phyloP scores from a whole-genome alignment of 2,113 vertebrate genomes.

The Anhinga anhinga region DNA sequence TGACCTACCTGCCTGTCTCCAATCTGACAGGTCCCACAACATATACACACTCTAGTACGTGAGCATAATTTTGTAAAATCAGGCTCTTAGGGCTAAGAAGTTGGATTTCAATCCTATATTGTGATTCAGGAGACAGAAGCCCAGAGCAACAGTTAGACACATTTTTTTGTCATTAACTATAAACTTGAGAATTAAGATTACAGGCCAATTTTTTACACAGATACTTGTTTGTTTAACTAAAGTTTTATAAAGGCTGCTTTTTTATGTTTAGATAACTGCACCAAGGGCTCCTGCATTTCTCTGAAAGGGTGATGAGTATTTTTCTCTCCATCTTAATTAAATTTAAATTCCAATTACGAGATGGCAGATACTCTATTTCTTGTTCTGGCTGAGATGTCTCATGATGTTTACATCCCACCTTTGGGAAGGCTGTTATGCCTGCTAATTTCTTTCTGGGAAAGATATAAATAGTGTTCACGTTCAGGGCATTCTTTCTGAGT shows the following conservation, averaged over 20 bases:
- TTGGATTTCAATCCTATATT: neutral
- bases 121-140: neutral
- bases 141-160: neutral
- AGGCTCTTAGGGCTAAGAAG: neutral
- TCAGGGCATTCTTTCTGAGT: neutral
- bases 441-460: neutral
- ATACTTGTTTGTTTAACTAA: neutral
- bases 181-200: neutral
- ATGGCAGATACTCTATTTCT: neutral
- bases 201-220: neutral
- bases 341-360: neutral
- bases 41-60: accelerated
- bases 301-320: neutral
- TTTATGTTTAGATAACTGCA: neutral
- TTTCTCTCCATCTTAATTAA: conserved; percentile 33
- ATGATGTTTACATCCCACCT: neutral
- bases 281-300: neutral
- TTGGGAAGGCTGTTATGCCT: neutral
- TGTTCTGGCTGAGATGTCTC: neutral
- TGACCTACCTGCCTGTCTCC: neutral
- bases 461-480: neutral
- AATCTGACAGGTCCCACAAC: neutral
- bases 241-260: neutral
- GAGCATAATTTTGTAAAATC: neutral
- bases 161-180: neutral